Evolutionary conservation across 2,797 vertebrate species (phyloP).

Genomic region (Percopsis omiscomaycus): DNA sequence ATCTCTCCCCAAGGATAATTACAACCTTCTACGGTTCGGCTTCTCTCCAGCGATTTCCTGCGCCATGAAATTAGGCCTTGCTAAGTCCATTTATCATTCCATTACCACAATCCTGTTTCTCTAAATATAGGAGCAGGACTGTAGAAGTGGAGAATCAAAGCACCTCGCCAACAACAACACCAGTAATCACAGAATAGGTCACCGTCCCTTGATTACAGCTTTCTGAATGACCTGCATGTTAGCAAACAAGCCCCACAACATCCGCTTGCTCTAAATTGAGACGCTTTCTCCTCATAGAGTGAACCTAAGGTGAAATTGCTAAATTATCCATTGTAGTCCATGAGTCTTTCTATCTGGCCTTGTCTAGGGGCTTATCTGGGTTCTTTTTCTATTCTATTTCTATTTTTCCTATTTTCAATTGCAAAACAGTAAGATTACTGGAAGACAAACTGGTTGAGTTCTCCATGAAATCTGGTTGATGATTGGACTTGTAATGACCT

Average conservation of each 20-base stretch:
- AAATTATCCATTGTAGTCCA: too few relatives aligned
- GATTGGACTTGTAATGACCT: too few relatives aligned
- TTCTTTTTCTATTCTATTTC: too few relatives aligned
- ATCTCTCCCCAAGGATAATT: constrained; percentile 76
- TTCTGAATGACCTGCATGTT: constrained; percentile 51
- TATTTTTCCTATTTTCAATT: too few relatives aligned
- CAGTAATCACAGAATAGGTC: constrained; percentile 54
- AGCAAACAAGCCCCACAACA: constrained; percentile 41
- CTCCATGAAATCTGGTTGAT: too few relatives aligned
- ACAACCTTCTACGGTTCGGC: constrained; percentile 68
- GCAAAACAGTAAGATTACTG: too few relatives aligned
- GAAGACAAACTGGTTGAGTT: too few relatives aligned
- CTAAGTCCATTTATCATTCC: constrained; percentile 74
- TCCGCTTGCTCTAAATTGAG: constrained; percentile 20
- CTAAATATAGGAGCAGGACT: constrained; percentile 72
- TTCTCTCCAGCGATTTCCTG: constrained; percentile 77
- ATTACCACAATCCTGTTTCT: constrained; percentile 64
- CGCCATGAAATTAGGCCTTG: constrained; percentile 71
- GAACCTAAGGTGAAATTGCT: too few relatives aligned
- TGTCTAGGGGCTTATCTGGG: too few relatives aligned
- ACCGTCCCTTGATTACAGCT: constrained; percentile 59
- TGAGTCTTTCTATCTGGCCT: too few relatives aligned
- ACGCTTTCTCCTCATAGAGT: too few relatives aligned
- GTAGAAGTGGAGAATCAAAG: constrained; percentile 40
- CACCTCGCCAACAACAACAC: constrained; percentile 65